Percentiles rank a stretch among this genome's conserved stretches.
These are phyloP conservation scores for Chiroxiphia lanceolata DNA, from an alignment of 2,797 vertebrate species.

Conservation along the genomic window DNA sequence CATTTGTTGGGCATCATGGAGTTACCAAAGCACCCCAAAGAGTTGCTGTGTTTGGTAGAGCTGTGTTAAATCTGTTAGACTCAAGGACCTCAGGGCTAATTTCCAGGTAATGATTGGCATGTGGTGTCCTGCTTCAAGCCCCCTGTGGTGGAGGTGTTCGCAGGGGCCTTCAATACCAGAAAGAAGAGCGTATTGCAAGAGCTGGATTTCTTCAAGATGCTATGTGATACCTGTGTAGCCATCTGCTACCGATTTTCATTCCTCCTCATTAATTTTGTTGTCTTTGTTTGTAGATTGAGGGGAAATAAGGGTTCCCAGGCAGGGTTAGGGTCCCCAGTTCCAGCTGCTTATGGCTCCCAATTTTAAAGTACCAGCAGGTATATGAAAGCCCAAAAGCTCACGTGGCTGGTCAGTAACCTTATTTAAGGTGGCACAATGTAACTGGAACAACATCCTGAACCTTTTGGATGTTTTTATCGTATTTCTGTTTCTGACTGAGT, in stretches of 20 bases:
- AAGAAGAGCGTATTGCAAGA: background rate
- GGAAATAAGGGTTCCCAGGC: background rate
- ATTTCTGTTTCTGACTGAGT: background rate
- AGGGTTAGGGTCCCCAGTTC: background rate
- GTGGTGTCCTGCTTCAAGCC: background rate
- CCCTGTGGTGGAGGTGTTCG: background rate
- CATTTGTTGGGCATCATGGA: background rate
- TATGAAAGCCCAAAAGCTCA: background rate
- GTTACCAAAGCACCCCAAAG: background rate
- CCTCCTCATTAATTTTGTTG: background rate
- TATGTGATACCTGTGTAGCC: background rate
- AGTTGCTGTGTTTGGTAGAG: background rate
- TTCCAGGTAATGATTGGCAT: background rate
- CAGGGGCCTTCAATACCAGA: background rate
- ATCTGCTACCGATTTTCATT: background rate
- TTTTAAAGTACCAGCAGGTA: background rate
- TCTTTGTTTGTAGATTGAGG: background rate
- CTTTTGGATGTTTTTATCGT: background rate
- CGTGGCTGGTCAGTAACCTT: background rate
- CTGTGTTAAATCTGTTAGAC: background rate
- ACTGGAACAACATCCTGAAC: background rate
- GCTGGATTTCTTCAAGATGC: background rate
- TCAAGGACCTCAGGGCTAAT: background rate
- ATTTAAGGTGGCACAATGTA: background rate
- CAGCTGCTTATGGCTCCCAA: background rate